Base-by-base conservation (phyloP, 2,888 invertebrate genomes). In the Petrolisthes cinctipes region DNA sequence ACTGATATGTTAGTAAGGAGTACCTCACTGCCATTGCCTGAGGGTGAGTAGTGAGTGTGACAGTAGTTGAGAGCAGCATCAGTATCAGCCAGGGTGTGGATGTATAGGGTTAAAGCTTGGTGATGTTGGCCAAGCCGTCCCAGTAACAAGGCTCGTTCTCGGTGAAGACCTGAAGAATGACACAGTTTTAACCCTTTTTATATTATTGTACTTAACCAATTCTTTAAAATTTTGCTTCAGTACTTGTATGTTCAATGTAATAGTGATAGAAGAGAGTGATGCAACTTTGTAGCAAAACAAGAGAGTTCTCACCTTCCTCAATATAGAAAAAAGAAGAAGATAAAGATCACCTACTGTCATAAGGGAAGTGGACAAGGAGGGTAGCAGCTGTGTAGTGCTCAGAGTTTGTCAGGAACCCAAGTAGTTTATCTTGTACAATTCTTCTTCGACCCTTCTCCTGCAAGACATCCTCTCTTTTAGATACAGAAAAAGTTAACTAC, bases 131-230 rank as follows among this genome's bases (percentile, higher is more conserved):
- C 97, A 53, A 99, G 94, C 91, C 97, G 96, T 0, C 98, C 99
- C 75, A 99, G 94, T 89, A 99, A 96, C n/a, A 99, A 94, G 0
- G 99, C 99, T 89, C 98, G 94, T 93, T 99, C 99, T 92, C 99
- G 98, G 92, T 97, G 95, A 92, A 99, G 94, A 88, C 93, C 95
- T 95, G 91, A 5, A 5, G 82, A 2, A 86, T 66, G 17, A n/a
- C 66, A 61, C 37, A 37, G 37, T 37, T 37, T 37, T 37, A 37
- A 37, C 37, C 37, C 37, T 37, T 37, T 37, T 1, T 37, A 37
- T 37, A 37, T 37, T 37, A 37, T 37, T 37, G 37, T 37, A 37
- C 37, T 37, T 37, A 37, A 37, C 37, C 37, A 37, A 37, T 37
- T 2, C 37, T 37, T 37, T 37, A 37, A 1, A 37, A 37, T 37